Base-by-base conservation (phyloP, 2,888 invertebrate species). In the Apodemia zela region DNA sequence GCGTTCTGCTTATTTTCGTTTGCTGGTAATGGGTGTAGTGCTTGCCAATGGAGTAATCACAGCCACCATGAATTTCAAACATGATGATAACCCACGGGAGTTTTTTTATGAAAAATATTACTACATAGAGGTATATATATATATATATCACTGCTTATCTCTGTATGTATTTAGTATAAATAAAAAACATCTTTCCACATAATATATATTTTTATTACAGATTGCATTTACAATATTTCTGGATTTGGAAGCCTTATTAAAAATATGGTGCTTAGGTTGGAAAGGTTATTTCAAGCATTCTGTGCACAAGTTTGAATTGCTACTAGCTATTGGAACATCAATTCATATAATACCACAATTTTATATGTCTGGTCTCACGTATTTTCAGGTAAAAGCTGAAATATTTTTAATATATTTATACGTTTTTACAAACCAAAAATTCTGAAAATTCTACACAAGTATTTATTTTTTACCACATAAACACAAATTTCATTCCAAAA, bases 221-320 rank as follows among this genome's bases (percentile, higher is more conserved):
- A 95, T 98, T 69, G 97, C 96, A 1, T 99, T 99, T 81, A 99
- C 99, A 0, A 94, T 98, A 66, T 94, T 99, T 71, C 94, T 99
- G 79, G 97, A 98, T 80, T 88, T 99, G 68, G 99, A 99, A 89
- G 97, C 98, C 0, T 80, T 98, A 45, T 97, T 99, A 79, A 99
- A 99, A 91, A 97, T 99, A 72, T 98, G 98, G 96, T 99, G 99
- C 79, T 93, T 99, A 61, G 99, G 99, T 3, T 97, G 98, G 93
- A 94, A 96, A 64, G 97, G 98, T 13, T 99, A 99, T 80, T 97
- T 97, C 88, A 96, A 97, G 76, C 97, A 99, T 81, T 98, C 98
- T 0, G 97, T 98, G 70, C 99, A 99, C 84, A 99, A 99, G 86
- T 99, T 99, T 88, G 99, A 99, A 85, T 86, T 99, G 47, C 90